A percentile compares a stretch with the other conserved stretches of the same genome.
phyloP scores from a whole-genome alignment of 2,888 invertebrate species.

The Tetramorium bicarinatum region DNA sequence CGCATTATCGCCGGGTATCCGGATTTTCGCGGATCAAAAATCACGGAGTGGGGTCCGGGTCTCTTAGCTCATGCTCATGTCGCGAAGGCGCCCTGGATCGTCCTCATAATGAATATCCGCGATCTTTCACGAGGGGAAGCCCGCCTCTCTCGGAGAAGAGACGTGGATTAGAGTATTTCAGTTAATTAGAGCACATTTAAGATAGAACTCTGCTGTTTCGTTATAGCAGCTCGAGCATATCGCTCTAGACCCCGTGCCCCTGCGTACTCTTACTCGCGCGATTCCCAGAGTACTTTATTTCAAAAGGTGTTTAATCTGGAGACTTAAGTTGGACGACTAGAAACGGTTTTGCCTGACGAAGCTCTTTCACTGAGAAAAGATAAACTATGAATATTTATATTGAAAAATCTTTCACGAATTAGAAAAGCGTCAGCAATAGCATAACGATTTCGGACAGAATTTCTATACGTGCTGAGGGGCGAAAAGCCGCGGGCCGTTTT shows the following conservation, averaged over 20 bases:
- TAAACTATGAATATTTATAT: not conserved
- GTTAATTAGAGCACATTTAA: constrained; percentile 27
- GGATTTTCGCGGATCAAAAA: not conserved
- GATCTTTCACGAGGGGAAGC: not conserved
- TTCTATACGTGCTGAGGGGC: not conserved
- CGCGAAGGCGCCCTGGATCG: not conserved
- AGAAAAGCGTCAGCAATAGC: not conserved
- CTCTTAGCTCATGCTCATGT: not conserved
- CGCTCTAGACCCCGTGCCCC: no score
- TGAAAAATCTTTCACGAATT: not conserved
- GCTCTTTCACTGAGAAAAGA: not conserved
- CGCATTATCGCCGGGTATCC: constrained; percentile 27
- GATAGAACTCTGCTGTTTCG: not conserved
- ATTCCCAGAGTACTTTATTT: not conserved
- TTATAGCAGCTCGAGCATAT: not conserved
- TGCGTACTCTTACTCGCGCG: not conserved
- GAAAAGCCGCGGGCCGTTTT: constrained; percentile 1
- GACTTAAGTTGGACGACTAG: not conserved
- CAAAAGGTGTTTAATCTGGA: constrained; percentile 4
- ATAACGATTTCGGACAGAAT: constrained; percentile 7
- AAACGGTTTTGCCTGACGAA: not conserved
- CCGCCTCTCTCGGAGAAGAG: no score
- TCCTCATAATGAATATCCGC: not conserved
- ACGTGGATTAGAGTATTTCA: not conserved
- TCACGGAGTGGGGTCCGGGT: not conserved